Base-by-base conservation (phyloP, 1,140 invertebrate species). In the Lerema accius region DNA sequence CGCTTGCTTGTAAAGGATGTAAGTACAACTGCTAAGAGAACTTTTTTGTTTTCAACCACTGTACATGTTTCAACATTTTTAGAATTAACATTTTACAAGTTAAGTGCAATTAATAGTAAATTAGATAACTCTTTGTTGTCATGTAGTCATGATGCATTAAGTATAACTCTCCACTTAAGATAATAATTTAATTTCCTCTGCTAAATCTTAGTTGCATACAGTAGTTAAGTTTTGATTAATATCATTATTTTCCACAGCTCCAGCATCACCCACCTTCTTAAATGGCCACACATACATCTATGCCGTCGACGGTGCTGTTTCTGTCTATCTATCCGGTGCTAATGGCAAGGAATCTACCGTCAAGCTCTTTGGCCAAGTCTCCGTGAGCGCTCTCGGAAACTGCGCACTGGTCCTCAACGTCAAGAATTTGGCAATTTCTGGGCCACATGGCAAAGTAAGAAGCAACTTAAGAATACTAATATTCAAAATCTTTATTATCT, bases 391-490 rank as follows among this genome's bases (percentile, higher is more conserved):
- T 0, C 69, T 90, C 15, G 92, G 90, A 19, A 93, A 93, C 72
- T 93, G 93, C 67, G 92, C 80, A 5, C 89, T 92, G 43, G 85
- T 91, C 2, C 72, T 93, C n/a, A 86, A 87, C 63, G 78, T 93
- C 40, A 85, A 84, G 16, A 75, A 78, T 9, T 66, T 93, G n/a
- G 86, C 84, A 15, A 89, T 93, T 6, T 86, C 87, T 42, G 88
- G 89, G 17, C 84, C 89, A 23, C 84, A 89, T 69, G 89, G 88
- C 63, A 85, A 85, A 78, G 90, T 92, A 69, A 67, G 71, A 50
- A 5, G n/a, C n/a, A n/a, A n/a, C n/a, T n/a, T n/a, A n/a, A n/a
- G n/a, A n/a, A n/a, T n/a, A n/a, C n/a, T n/a, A n/a, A n/a, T n/a
- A n/a, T n/a, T n/a, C n/a, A n/a, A n/a, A n/a, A n/a, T n/a, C n/a